Base-by-base conservation (phyloP, 1,140 invertebrate species). In the Drosophila arawakana region DNA sequence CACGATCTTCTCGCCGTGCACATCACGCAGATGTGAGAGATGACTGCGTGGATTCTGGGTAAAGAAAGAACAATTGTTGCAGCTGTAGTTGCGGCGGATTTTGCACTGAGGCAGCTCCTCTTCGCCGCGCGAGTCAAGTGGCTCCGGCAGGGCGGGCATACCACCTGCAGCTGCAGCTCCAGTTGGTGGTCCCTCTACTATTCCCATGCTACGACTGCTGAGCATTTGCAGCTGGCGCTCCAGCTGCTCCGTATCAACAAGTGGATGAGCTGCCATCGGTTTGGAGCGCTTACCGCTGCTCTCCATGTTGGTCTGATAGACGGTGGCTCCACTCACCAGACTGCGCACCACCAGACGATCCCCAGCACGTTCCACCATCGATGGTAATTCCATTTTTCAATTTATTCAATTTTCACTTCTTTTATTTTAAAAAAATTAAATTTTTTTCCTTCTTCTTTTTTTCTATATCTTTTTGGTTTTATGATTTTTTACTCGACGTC, bases 1-100 rank as follows among this genome's bases (percentile, higher is more conserved):
- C 76, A 95, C 95, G 47, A 97, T 94, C 77, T 94, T 95, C 78
- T 96, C 95, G 49, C 95, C 94, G 92, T 98, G 97, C 18, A 95
- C 94, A 91, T 97, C 96, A 39, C 95, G 95, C 61, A 95, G 93
- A 92, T 98, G 97, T 77, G 96, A 95, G 3, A 98, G 93, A 92
- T 95, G 97, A 78, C 94, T 94, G 68, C 96, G 94, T 1, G 97
- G 96, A 92, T 97, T 97, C 78, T 95, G 96, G 7, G 97, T 97
- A 84, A 95, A 95, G 84, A 95, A 97, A 49, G 94, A 93, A 90
- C 97, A 98, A 73, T 95, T 93, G 25, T 93, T 92, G 91, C 96
- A 97, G 74, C 94, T 95, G 89, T 97, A 97, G 86, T 96, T 96
- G 41, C 96, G 93, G 73, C 95, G 95, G 52, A 96, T 95, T 91